Evolutionary conservation across 2,113 vertebrate genomes (phyloP), one percentile per base, ranked within the genome.

Genomic region (Nibea albiflora): DNA sequence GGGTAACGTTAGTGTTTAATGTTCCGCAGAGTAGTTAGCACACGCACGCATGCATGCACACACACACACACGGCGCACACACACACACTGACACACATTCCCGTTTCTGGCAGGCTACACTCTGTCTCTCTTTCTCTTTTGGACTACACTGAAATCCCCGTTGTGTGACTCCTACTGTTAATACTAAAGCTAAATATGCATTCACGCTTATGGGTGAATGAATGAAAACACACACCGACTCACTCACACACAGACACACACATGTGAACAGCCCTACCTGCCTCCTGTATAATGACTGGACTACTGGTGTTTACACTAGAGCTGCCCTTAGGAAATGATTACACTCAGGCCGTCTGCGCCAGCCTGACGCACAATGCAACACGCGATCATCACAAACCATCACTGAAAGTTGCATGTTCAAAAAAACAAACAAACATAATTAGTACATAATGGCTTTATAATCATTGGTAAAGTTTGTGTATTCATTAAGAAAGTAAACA

Each of bases 261-360:
- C 54, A 67, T 46, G 22, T 54, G 60, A 84, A 44, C 60, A 39
- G 60, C 53, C 39, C 46, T 12, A 9, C 76, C 66, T 80, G 78
- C 77, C 73, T 85, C 53, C 76, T 50, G 67, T 83, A 22, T 83
- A 80, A 88, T 83, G 82, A 84, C 81, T 81, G 66, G 65, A 47
- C 82, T 42, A 57, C 65, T 89, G 81, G 67, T 91, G 88, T 90
- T 93, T 91, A 89, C 82, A 86, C 71, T 85, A 54, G 31, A 17
- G 74, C 86, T 89, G 78, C 85, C 80, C 78, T 85, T 85, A 89
- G 90, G 85, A 92, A 88, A 92, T 78, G 52, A 92, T 89, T 90
- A 70, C 81, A 85, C 81, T 83, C 69, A 20, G 54, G 80, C 75
- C 49, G 56, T 63, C 84, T 85, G 76, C 26, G 35, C 70, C 35